These are phyloP conservation scores for Smittia sp. DNA, from an alignment of 2,888 invertebrate genomes.

Conservation along the genomic window DNA sequence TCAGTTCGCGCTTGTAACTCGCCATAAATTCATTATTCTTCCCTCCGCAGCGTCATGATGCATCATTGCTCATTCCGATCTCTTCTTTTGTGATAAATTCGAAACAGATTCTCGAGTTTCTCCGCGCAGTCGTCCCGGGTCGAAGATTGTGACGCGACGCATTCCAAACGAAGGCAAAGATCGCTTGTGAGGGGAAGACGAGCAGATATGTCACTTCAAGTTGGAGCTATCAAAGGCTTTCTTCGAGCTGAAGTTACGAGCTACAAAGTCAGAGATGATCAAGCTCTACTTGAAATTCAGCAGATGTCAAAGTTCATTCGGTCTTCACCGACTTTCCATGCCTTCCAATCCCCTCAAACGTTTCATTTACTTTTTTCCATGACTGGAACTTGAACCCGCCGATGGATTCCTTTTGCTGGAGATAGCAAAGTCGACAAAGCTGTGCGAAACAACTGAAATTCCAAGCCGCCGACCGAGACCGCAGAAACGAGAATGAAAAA, in stretches of 20 bases:
- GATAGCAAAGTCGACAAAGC: no score
- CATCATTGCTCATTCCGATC: not conserved
- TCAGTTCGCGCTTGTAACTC: not conserved
- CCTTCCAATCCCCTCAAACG: no score
- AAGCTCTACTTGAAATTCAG: no score
- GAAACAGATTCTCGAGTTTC: constrained; percentile 13
- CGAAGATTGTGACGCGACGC: not conserved
- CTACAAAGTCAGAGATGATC: no score
- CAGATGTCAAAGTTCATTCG: no score
- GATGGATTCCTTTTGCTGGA: not conserved
- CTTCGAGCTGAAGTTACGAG: no score
- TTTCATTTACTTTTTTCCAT: no score
- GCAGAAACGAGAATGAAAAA: not conserved
- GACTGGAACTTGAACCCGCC: not conserved
- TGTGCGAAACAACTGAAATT: not conserved
- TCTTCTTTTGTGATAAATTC: constrained; percentile 5
- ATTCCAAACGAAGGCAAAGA: not conserved
- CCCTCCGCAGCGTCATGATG: not conserved
- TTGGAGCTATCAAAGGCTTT: no score
- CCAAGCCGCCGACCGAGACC: not conserved
- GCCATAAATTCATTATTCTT: constrained; percentile 35
- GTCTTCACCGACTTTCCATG: no score
- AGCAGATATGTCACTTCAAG: no score
- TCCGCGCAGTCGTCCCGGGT: not conserved
- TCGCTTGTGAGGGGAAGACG: no score